phyloP scores from a whole-genome alignment of 1,140 invertebrate genomes.

The Bombus waltoni region DNA sequence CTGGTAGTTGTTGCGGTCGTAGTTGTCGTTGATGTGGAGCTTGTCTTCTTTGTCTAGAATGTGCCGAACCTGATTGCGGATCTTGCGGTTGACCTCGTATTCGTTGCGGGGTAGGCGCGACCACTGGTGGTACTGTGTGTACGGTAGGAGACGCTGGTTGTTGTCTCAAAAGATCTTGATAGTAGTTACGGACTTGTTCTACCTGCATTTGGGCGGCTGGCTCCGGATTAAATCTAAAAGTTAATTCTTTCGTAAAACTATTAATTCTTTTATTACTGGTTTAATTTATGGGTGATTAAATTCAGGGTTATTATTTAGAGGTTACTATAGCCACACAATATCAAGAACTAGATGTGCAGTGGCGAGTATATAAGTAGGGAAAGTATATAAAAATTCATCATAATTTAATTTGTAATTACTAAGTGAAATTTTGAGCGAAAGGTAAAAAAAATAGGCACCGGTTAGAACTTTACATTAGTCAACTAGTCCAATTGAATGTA shows the following conservation, averaged over 20 bases:
- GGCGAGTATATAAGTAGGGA: too few species aligned
- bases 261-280: background rate
- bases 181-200: slow-evolving; percentile 29
- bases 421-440: too few species aligned
- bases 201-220: slow-evolving; percentile 21
- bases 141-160: slow-evolving; percentile 27
- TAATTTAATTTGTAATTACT: too few species aligned
- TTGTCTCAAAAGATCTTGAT: background rate
- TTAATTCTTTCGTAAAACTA: background rate
- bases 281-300: too few species aligned
- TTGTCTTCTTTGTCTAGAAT: slow-evolving; percentile 59
- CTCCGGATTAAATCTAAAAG: slow-evolving; percentile 45
- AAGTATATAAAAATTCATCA: too few species aligned
- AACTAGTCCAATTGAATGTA: too few species aligned
- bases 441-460: too few species aligned
- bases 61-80: slow-evolving; percentile 45
- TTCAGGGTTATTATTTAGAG: too few species aligned
- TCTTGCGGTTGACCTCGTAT: background rate
- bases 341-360: too few species aligned
- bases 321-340: too few species aligned
- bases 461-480: too few species aligned
- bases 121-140: slow-evolving; percentile 20
- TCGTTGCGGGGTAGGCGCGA: slow-evolving; percentile 45
- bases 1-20: slow-evolving; percentile 61
- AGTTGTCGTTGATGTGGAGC: slow-evolving; percentile 48